These are phyloP conservation scores for Tetramorium simillimum DNA, from an alignment of 1,140 invertebrate genomes.

Conservation along the genomic window DNA sequence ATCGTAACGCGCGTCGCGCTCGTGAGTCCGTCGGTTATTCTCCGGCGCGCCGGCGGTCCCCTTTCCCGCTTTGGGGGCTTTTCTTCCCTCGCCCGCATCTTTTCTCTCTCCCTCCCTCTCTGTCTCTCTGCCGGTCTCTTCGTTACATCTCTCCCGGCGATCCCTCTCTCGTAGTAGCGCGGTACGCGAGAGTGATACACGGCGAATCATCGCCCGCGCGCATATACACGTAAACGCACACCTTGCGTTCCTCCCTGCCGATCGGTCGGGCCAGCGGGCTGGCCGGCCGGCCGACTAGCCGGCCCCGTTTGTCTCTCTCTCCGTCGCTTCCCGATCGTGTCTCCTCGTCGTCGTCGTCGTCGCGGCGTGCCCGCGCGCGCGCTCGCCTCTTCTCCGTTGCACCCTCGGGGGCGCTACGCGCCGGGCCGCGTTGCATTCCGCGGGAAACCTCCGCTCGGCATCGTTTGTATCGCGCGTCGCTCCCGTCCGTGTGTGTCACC, in stretches of 20 bases:
- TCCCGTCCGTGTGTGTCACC: conserved; percentile 53
- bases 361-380: neutral
- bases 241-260: conserved; percentile 1
- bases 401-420: conserved; percentile 23
- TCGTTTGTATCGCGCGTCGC: conserved; percentile 26
- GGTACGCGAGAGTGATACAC: conserved; percentile 24
- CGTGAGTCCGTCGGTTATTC: conserved; percentile 64
- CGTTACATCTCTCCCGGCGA: conserved; percentile 47
- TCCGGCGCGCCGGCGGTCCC: neutral
- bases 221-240: conserved; percentile 29
- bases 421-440: conserved; percentile 40
- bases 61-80: neutral
- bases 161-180: conserved; percentile 20
- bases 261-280: neutral
- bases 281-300: neutral
- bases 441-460: conserved; percentile 42
- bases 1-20: conserved; percentile 71
- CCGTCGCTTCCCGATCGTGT: conserved; percentile 3
- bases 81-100: neutral
- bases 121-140: conserved; percentile 42
- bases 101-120: neutral
- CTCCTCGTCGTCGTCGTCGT: neutral
- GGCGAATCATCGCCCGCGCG: conserved; percentile 16
- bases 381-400: conserved; percentile 30
- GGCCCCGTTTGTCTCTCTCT: neutral